Conservation (phyloP, 2,113 vertebrate genomes). For the Zosterops pallidus region DNA sequence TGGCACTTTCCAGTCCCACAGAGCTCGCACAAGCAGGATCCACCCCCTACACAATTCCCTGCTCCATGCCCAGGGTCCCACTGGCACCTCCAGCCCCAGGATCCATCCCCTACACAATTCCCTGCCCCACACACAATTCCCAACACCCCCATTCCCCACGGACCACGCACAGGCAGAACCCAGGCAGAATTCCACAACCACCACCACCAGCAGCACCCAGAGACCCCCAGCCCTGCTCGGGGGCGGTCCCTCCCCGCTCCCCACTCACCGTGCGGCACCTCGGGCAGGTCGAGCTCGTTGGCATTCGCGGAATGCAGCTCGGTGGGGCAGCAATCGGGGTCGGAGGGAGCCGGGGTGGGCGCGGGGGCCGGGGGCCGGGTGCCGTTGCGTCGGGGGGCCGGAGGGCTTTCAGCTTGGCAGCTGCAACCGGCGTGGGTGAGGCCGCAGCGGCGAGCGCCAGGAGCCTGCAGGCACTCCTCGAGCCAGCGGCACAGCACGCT, state of each 20-base stretch:
- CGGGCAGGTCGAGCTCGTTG: constrained; percentile 84
- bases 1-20: no score
- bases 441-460: constrained; percentile 75
- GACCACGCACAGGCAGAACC: fast-evolving
- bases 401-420: constrained; percentile 79
- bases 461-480: constrained; percentile 89
- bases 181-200: fast-evolving
- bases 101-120: no score
- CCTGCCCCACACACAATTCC: no score
- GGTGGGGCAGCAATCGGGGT: constrained; percentile 81
- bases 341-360: constrained; percentile 35
- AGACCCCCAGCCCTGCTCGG: fast-evolving
- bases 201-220: fast-evolving
- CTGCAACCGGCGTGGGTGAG: constrained; percentile 92
- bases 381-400: constrained; percentile 73
- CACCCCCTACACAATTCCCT: fast-evolving
- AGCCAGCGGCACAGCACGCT: constrained; percentile 97
- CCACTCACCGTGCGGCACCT: constrained; percentile 88
- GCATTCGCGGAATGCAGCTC: constrained; percentile 89
- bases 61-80: neutral
- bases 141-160: fast-evolving
- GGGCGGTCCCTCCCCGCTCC: fast-evolving
- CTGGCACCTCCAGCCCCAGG: no score
- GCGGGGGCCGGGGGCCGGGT: constrained; percentile 79
- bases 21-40: fast-evolving